Evolutionary conservation across 2,797 vertebrate genomes (phyloP), one percentile per base, ranked within the genome.

Genomic region (Premnoplex brunnescens): DNA sequence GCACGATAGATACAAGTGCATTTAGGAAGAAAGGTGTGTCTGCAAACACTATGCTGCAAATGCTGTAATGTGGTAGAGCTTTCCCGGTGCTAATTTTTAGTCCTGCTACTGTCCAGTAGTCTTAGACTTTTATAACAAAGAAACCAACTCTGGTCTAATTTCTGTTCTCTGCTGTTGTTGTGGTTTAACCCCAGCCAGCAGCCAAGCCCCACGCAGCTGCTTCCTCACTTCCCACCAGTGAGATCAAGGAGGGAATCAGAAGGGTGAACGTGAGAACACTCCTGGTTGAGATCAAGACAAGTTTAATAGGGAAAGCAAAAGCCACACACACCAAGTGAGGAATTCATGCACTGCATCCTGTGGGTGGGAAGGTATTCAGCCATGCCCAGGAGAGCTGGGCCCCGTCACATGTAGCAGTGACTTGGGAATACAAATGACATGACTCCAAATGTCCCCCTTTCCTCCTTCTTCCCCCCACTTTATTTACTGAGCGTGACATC

Each of bases 351-450:
- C 30, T 36, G 2, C 62, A 41, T 32, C 24, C 76, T 34, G 6
- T 32, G 34, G 20, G 5, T 12, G 13, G 30, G 12, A 5, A 36
- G 41, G 8, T 23, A 3, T 36, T 41, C 6, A 75, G 15, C 34
- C 62, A 17, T 17, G 20, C 20, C n/a, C 20, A 39, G n/a, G 67
- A 73, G 17, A 39, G 5, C 37, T 44, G 6, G 23, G 23, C 1
- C 3, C 16, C 2, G 4, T 81, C 39, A 16, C 6, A 2, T 22
- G 0, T 10, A 26, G 11, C 28, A 6, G 20, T 34, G 39, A 4
- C 39, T 54, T 54, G 77, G 48, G 69, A 27, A 67, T 30, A 32
- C 26, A 48, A 36, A 26, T 6, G 2, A 14, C 13, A 6, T 32
- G 39, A 23, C 12, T 74, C 46, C 26, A 41, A 55, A 17, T 10